A percentile compares a stretch with the other conserved stretches of the same genome.
Conservation (phyloP, 2,888 invertebrate species). For the Pristionchus entomophagus region DNA sequence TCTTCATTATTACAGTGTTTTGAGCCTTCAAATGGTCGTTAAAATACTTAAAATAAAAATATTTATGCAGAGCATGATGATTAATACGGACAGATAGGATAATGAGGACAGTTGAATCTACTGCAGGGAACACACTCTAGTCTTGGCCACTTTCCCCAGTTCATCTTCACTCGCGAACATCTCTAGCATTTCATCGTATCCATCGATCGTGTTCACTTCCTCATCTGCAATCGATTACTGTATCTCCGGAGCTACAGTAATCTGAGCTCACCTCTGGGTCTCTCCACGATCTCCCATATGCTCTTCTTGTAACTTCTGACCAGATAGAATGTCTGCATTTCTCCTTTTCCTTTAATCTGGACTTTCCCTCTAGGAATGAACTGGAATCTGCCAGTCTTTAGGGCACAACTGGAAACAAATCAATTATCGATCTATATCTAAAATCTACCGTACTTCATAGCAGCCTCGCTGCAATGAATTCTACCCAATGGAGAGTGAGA, state of each 20-base stretch:
- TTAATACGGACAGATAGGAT: neutral
- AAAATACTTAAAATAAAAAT: too few species aligned
- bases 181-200: slow-evolving; percentile 65
- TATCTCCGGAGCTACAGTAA: neutral
- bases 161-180: slow-evolving; percentile 34
- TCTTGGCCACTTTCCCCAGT: slow-evolving; percentile 39
- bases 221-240: slow-evolving; percentile 64
- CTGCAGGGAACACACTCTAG: slow-evolving; percentile 23
- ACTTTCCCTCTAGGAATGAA: slow-evolving; percentile 69
- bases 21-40: too few species aligned
- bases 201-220: slow-evolving; percentile 70
- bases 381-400: slow-evolving; percentile 68
- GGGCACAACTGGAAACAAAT: slow-evolving; percentile 57
- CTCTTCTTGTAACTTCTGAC: slow-evolving; percentile 67
- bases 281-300: slow-evolving; percentile 73
- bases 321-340: slow-evolving; percentile 72
- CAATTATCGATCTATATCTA: neutral
- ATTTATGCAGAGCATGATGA: neutral
- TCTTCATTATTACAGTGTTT: too few species aligned
- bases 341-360: slow-evolving; percentile 70
- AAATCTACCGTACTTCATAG: slow-evolving; percentile 55
- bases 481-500: slow-evolving; percentile 65
- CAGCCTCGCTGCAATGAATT: slow-evolving; percentile 67
- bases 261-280: slow-evolving; percentile 57
- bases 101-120: neutral